Evolutionary conservation across 2,797 vertebrate species (phyloP), one percentile per base, ranked within the genome.

Genomic region (Eleutherodactylus coqui): DNA sequence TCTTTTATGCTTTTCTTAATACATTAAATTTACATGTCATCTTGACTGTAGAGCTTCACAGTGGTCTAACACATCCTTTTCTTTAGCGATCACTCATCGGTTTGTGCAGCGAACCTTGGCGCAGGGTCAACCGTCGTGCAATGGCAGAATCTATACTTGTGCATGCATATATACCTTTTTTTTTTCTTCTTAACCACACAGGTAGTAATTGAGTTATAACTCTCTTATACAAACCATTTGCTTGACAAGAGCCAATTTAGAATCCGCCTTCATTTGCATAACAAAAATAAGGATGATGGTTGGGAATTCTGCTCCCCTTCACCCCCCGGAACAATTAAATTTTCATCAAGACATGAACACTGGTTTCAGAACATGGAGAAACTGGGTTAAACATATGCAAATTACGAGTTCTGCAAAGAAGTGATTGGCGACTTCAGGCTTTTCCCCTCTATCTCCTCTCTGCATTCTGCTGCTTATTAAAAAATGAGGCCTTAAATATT

Each of bases 401-500:
- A 86, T 88, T 73, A 67, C 0, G 29, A 90, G 79, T 84, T 77
- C 83, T 87, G 88, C 76, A 38, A 60, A 67, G 87, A 82, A 85
- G 85, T 86, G 88, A 83, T 86, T 87, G 75, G 41, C 47, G 73
- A 82, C 88, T 88, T 62, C 13, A 86, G 86, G 72, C 87, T 84
- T 87, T 0, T 29, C 0, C 75, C 64, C 49, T 89, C 49, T 83
- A 86, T 76, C 86, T 38, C n/a, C 0, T 0, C 85, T 86, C 70
- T 89, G 27, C 69, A n/a, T 91, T 75, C 55, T 87, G 87, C 32
- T 75, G 89, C 83, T 90, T 88, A 79, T 76, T 89, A 29, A 83
- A 88, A 88, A 60, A 80, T 72, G 75, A 79, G 73, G 75, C 83
- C 90, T 89, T 73, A 89, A 89, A 85, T 89, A 87, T 92, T 91